Base-by-base conservation (phyloP, 2,888 invertebrate species). In the Linnaemya tessellans region DNA sequence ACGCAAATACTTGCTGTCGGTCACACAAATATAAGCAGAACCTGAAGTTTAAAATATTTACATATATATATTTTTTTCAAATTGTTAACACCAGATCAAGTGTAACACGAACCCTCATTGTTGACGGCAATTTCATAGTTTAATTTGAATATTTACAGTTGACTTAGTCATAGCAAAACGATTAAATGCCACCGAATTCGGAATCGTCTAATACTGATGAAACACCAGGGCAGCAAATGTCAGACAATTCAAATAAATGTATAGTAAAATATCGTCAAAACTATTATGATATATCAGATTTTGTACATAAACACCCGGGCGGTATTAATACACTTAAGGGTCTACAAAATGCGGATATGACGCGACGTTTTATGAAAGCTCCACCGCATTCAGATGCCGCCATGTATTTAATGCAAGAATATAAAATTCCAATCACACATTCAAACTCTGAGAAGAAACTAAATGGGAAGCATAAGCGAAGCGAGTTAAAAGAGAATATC, bases 291-390 rank as follows among this genome's bases (percentile, higher is more conserved):
- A 93, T 97, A 74, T 92, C 94, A 64, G 91, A 93, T 46, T 96
- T 97, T 89, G 88, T 96, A 70, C 94, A 93, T 71, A 95, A 96
- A 88, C 96, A 97, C 91, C 97, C 97, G 0, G 97, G 96, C 0
- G 96, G 97, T 0, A 90, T 94, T 0, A 95, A 95, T 88, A 95
- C 95, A 1, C 91, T 97, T 0, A 92, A 93, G 41, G 91, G 91
- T 1, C 87, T 92, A 2, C 88, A 88, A 38, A 87, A 89, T 80
- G 58, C 86, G 15, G 91, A 92, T 84, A 93, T 92, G 88, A 92
- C 92, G 22, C 71, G 87, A 1, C 90, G 91, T 43, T 92, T 93
- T 71, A 83, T 90, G 81, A 91, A 89, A 58, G 91, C 90, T 0
- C 93, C 92, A 10, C 91, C 91, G 46, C 93, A 93, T 86, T 93